Evolutionary conservation across 2,113 vertebrate species (phyloP).

Genomic region (Choloepus hoffmanni): DNA sequence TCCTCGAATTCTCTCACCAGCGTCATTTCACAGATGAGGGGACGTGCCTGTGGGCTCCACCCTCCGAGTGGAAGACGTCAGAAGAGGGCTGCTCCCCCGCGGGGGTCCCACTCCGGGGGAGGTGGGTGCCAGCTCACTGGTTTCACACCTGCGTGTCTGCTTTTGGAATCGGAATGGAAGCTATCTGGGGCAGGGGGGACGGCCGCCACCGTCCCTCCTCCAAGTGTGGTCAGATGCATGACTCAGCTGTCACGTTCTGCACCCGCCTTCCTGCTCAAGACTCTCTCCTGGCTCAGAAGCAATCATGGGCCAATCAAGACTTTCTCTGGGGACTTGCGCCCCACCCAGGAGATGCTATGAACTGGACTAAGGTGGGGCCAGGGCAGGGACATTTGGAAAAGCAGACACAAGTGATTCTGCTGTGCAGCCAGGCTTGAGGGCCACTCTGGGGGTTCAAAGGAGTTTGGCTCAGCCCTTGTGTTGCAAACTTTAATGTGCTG

Average conservation of each 20-base stretch:
- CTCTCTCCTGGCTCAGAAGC: not conserved
- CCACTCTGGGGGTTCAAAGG: rapidly evolving
- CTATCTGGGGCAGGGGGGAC: not conserved
- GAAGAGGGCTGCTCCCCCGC: too few species aligned
- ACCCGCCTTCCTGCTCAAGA: not conserved
- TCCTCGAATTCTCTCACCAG: too few species aligned
- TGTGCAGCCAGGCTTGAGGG: not conserved
- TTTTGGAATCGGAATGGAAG: not conserved
- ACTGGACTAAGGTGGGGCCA: not conserved
- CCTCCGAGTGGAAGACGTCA: too few species aligned
- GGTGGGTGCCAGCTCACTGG: not conserved
- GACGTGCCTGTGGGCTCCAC: too few species aligned
- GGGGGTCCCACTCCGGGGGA: not conserved
- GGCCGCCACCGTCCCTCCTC: not conserved
- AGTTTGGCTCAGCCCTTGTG: not conserved
- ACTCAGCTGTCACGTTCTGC: not conserved
- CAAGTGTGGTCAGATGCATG: not conserved
- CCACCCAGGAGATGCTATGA: not conserved
- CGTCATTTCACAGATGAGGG: not conserved
- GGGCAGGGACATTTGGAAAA: not conserved
- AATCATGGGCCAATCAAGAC: not conserved
- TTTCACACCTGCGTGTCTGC: not conserved
- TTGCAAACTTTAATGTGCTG: not conserved
- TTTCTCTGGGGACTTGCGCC: too few species aligned
- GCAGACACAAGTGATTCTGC: not conserved